Evolutionary conservation across 2,888 invertebrate species (phyloP), one percentile per base, ranked within the genome.

Genomic region (Tipula confusa): DNA sequence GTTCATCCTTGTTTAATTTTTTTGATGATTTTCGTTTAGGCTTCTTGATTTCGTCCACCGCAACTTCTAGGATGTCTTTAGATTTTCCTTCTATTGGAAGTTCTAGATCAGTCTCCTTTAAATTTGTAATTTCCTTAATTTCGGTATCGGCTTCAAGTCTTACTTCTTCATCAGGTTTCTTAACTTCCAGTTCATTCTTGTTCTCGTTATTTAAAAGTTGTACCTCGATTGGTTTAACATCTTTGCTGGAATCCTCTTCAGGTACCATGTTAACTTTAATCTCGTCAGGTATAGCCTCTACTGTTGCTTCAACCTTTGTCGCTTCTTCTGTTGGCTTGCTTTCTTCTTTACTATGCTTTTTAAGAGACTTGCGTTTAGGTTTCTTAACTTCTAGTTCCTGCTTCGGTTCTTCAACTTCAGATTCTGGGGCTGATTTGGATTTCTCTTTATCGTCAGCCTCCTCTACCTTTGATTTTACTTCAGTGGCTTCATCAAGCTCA

Each of bases 351-450:
- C 31, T 31, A 15, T 64, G 9, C 2, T 64, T 64, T 64, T 9
- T 64, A 24, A 4, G 24, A 64, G 64, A 64, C 24, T 24, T 64
- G 7, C 64, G 24, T 24, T 64, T 64, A 64, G 64, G 29, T 29
- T 79, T 83, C 24, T 13, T 29, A 29, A 36, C 31, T 82, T 83
- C 83, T 24, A 84, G 36, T 84, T 84, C 79, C 84, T 24, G 79
- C 18, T 82, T 33, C 6, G 15, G 9, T 24, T 64, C 64, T 1
- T 64, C 64, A 64, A 24, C 3, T 7, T 18, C 2, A n/a, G 3
- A n/a, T n/a, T 13, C 43, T n/a, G 43, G n/a, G 2, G 1, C 43
- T n/a, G 13, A 5, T 2, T 43, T 6, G 13, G n/a, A n/a, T 43
- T 43, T 7, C 2, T 43, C 43, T 43, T 43, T 3, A n/a, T n/a